These are phyloP conservation scores for Pyrgus malvae DNA, from an alignment of 2,888 invertebrate species.

Conservation along the genomic window DNA sequence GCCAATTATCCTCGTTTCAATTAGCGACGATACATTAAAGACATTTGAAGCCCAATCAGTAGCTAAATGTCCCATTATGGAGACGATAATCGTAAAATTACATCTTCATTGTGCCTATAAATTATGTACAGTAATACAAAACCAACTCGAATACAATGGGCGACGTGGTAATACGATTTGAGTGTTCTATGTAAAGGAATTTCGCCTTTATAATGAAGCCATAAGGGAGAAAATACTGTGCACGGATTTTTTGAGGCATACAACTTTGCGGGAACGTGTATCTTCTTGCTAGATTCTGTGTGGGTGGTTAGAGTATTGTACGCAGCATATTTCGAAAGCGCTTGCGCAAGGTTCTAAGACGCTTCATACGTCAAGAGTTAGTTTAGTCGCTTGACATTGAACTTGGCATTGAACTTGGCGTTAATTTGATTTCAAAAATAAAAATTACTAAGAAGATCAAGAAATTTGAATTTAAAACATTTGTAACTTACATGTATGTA, in stretches of 20 bases:
- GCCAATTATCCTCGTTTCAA: slow-evolving; percentile 27
- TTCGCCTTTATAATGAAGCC: not conserved
- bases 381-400: not conserved
- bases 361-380: slow-evolving; percentile 5
- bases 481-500: no score
- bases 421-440: no score
- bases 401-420: no score
- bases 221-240: slow-evolving; percentile 4
- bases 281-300: slow-evolving; percentile 42
- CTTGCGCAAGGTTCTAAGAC: slow-evolving; percentile 45
- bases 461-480: no score
- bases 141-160: slow-evolving; percentile 20
- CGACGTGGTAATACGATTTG: slow-evolving; percentile 13
- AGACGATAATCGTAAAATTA: slow-evolving; percentile 53
- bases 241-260: slow-evolving; percentile 6
- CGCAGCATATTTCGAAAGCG: slow-evolving; percentile 55
- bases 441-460: no score
- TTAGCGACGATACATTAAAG: slow-evolving; percentile 30
- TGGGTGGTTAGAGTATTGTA: slow-evolving; percentile 48
- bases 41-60: slow-evolving; percentile 41
- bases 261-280: slow-evolving; percentile 40
- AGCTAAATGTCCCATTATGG: slow-evolving; percentile 46
- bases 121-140: slow-evolving; percentile 24
- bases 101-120: slow-evolving; percentile 38
- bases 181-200: slow-evolving; percentile 1